Base-by-base conservation (phyloP, 2,113 vertebrate species). In the Casuarius casuarius region DNA sequence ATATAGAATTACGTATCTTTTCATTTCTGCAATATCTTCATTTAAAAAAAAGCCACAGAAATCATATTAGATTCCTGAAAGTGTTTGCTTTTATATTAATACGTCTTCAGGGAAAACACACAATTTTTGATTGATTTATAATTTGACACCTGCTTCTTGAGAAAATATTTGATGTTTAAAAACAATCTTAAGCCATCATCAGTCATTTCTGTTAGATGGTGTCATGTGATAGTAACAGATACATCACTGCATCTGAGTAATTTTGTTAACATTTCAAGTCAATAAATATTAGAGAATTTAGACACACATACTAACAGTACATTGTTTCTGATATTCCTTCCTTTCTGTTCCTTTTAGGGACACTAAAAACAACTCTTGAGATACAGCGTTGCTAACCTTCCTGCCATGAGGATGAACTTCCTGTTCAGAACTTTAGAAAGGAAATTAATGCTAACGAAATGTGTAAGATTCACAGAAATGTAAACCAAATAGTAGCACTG, bases 81-180 rank as follows among this genome's bases (percentile, higher is more conserved):
- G 38, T 93, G 84, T 95, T 96, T 94, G 87, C 68, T 91, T 96
- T 91, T 73, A 92, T 73, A 91, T 87, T 92, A 96, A 92, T 92
- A 96, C 62, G 87, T 67, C 66, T 95, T 89, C 10, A 89, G 42
- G 74, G 56, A 82, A 89, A 95, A 70, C 58, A 92, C 10, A 29
- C 54, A 48, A 8, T 92, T 95, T 94, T 82, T 84, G 44, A 82
- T 58, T 84, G 61, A 82, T 91, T 89, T 85, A 42, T 91, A 83
- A 92, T 92, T 87, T 87, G 38, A 89, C 78, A 87, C 77, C 92
- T 96, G 95, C 58, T 84, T 67, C 91, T 90, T 49, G 68, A 33
- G 31, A 79, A 52, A 51, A 89, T 71, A 65, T 56, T 90, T 51
- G 35, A 68, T 3, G 42, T 89, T 83, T 88, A 44, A 84, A 94